Percentiles rank a stretch among this genome's conserved stretches.
phyloP scores from a whole-genome alignment of 1,140 invertebrate genomes.

The Octopus bimaculoides region DNA sequence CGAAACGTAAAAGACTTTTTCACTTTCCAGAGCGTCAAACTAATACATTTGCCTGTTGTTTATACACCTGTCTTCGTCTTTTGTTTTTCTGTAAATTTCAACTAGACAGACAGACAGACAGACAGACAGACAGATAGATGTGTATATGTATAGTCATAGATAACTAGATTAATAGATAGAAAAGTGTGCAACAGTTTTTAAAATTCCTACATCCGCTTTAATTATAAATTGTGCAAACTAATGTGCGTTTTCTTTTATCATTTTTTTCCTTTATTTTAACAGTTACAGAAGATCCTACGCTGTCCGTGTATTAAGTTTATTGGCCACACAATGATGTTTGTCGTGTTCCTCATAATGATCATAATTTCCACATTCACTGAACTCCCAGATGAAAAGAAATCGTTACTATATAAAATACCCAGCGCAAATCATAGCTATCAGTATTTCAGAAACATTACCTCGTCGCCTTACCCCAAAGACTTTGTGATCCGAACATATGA shows the following conservation, averaged over 20 bases:
- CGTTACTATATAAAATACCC: slow-evolving; percentile 15
- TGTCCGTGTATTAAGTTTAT: slow-evolving; percentile 55
- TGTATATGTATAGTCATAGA: no score
- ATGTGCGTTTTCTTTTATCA: background rate
- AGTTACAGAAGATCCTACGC: slow-evolving; percentile 45
- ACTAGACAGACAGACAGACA: no score
- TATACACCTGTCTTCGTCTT: no score
- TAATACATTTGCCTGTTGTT: no score
- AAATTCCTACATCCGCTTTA: background rate
- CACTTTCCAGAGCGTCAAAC: no score
- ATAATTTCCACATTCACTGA: slow-evolving; percentile 54
- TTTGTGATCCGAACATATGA: slow-evolving; percentile 38
- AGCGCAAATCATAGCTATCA: slow-evolving; percentile 3
- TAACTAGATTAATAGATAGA: no score
- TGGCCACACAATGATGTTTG: slow-evolving; percentile 63
- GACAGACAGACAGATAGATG: no score
- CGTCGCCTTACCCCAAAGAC: slow-evolving; percentile 24
- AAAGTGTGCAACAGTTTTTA: no score
- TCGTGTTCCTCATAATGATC: slow-evolving; percentile 65
- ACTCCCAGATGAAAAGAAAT: slow-evolving; percentile 24
- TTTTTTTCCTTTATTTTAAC: slow-evolving; percentile 18
- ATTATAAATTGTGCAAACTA: background rate
- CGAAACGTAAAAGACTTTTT: no score
- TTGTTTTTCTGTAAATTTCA: no score
- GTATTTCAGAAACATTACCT: slow-evolving; percentile 13